phyloP scores from a whole-genome alignment of 2,113 vertebrate species.

The Proteles cristata region DNA sequence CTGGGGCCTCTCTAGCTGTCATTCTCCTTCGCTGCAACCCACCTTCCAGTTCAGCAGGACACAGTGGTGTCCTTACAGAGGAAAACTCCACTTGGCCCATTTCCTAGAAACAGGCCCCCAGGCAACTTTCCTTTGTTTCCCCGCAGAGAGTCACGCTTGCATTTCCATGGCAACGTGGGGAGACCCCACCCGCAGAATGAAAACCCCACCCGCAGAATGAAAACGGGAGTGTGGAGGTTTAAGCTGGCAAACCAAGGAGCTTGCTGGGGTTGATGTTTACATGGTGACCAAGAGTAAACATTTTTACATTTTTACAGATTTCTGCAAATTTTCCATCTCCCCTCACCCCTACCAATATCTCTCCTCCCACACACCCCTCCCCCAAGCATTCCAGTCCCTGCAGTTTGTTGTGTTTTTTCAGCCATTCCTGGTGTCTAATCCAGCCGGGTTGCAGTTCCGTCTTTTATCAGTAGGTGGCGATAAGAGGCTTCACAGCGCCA shows the following conservation, averaged over 20 bases:
- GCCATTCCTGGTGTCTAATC: not conserved
- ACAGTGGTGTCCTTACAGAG: rapidly evolving
- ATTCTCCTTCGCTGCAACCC: no score
- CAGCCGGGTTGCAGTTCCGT: conserved; percentile 4
- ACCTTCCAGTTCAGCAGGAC: not conserved
- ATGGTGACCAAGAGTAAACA: not conserved
- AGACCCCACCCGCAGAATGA: not conserved
- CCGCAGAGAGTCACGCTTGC: rapidly evolving
- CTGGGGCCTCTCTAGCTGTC: not conserved
- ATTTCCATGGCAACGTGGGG: not conserved
- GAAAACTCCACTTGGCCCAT: not conserved
- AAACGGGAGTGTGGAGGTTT: not conserved
- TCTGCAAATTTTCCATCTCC: not conserved
- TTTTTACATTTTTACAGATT: not conserved
- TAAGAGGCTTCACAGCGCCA: rapidly evolving
- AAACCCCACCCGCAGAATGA: not conserved
- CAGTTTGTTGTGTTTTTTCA: not conserved
- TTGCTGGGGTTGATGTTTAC: not conserved
- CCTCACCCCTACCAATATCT: not conserved
- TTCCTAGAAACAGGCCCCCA: not conserved
- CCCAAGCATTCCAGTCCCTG: not conserved
- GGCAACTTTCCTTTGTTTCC: not conserved
- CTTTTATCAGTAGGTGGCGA: not conserved
- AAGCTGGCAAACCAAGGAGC: not conserved
- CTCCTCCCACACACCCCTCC: no score